phyloP scores from a whole-genome alignment of 2,113 vertebrate genomes.

The Gallinago paraguaiae region DNA sequence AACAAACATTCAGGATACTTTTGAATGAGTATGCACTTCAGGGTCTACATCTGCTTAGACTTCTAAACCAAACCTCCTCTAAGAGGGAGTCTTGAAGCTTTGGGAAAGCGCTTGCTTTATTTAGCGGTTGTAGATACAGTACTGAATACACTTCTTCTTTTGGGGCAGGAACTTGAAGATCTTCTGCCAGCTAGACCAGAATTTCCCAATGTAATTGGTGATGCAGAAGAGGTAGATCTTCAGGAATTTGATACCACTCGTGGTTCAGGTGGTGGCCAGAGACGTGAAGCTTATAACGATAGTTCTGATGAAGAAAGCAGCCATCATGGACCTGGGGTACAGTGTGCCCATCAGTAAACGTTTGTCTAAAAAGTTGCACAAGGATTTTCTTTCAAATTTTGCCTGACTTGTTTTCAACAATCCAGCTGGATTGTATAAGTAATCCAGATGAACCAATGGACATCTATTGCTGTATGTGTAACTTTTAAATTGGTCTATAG shows the following conservation, averaged over 20 bases:
- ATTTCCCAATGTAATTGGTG: conserved; percentile 85
- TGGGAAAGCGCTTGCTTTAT: neutral
- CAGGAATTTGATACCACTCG: conserved; percentile 92
- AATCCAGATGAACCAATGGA: conserved; percentile 81
- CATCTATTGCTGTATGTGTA: conserved; percentile 88
- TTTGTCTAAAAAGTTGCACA: conserved; percentile 73
- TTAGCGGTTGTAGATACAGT: neutral
- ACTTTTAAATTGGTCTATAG: conserved; percentile 89
- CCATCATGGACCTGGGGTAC: conserved; percentile 95
- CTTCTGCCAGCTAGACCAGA: conserved; percentile 93
- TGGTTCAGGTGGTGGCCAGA: conserved; percentile 87
- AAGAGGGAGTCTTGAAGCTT: neutral
- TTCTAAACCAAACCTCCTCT: neutral
- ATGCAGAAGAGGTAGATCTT: conserved; percentile 95
- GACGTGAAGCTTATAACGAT: conserved; percentile 95
- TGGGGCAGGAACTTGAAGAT: conserved; percentile 91
- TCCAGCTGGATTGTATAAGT: conserved; percentile 74
- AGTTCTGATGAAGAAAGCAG: conserved; percentile 96
- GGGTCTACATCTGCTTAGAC: neutral
- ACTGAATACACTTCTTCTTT: neutral
- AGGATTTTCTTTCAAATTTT: conserved; percentile 76
- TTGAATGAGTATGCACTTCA: neutral
- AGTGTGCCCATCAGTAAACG: conserved; percentile 95
- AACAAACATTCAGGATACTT: neutral
- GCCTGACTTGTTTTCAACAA: conserved; percentile 74